Evolutionary conservation across 2,888 invertebrate genomes (phyloP), one percentile per base, ranked within the genome.

Genomic region (Ophion ventricosus): DNA sequence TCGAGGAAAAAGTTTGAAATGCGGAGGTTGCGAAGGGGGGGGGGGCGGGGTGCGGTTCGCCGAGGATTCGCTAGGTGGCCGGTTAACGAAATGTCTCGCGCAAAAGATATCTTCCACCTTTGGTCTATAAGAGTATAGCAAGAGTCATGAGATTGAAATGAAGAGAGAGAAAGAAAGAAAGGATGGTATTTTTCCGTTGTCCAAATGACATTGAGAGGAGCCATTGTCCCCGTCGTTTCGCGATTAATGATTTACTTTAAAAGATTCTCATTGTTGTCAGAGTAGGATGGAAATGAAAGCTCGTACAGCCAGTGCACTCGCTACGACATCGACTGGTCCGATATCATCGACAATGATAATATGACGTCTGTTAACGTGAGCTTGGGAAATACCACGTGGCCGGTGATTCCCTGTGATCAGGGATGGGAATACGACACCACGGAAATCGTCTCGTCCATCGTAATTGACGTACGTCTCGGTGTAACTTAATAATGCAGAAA

Each of bases 391-490:
- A 86, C 91, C 17, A 94, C 94, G 1, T 97, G 96, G 96, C 95
- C 96, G 0, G 92, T 94, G 5, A 96, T 97, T 89, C 94, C 95
- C 7, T 98, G 98, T 91, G 91, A 94, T 63, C 95, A 97, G 91
- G 98, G 98, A 43, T 98, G 97, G 95, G 97, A 97, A 89, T 98
- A 97, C 90, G 95, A 97, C 88, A 95, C 93, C 74, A 95, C 95
- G 5, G 95, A 95, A 91, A 94, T 97, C 3, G 93, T 94, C 86
- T 97, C 97, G 1, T 97, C 97, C 14, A 96, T 98, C 88, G 97
- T 98, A 23, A 97, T 97, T 87, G 98, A 98, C 94, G 92, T 92
- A 90, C 14, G 90, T 90, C 82, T 43, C 29, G 3, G n/a, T 54
- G 20, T 64, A 10, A 74, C 66, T 56, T 40, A 75, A n/a, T 69